Base-by-base conservation (phyloP, 1,140 invertebrate species). In the Cherax destructor region DNA sequence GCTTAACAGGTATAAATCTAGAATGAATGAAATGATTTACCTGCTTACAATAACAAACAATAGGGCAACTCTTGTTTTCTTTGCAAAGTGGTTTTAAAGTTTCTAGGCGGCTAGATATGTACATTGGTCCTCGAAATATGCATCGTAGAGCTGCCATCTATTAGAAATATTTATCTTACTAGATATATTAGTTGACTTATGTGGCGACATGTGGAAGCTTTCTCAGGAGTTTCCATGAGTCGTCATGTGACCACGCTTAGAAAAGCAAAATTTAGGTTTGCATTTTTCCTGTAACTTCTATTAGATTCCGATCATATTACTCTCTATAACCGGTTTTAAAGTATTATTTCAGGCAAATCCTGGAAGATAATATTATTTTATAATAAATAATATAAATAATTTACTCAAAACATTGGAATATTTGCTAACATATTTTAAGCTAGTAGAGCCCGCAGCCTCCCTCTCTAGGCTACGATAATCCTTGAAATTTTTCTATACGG, bases 391-490 rank as follows among this genome's bases (percentile, higher is more conserved):
- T 65, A 18, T 65, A 4, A 18, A 6, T 5, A 11, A 65, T 65
- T 21, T 21, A 1, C 21, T 65, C 24, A 3, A 61, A 56, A 83
- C 16, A 16, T 83, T 83, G 52, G 13, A 83, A 83, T 61, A 24
- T 30, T 59, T 30, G 4, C 52, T 9, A 21, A 47, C 21, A 41
- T 2, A 59, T 30, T 49, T 83, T 83, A 18, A 1, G 11, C 9
- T 4, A 59, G 21, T 41, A 0, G 56, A 59, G 59, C n/a, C 85
- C 76, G 85, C 76, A 87, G 76, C 59, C 85, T 78, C 74, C 76
- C 59, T 61, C n/a, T 21, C 11, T 78, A 74, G 24, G n/a, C 61
- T 59, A 83, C 5, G 24, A 83, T 59, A 9, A 10, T 56, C 10
- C 9, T 13, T 24, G 56, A 11, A 24, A 49, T 11, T 83, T 83